Evolutionary conservation across 2,113 vertebrate species (phyloP).

Genomic region (Pachyramphus minor): DNA sequence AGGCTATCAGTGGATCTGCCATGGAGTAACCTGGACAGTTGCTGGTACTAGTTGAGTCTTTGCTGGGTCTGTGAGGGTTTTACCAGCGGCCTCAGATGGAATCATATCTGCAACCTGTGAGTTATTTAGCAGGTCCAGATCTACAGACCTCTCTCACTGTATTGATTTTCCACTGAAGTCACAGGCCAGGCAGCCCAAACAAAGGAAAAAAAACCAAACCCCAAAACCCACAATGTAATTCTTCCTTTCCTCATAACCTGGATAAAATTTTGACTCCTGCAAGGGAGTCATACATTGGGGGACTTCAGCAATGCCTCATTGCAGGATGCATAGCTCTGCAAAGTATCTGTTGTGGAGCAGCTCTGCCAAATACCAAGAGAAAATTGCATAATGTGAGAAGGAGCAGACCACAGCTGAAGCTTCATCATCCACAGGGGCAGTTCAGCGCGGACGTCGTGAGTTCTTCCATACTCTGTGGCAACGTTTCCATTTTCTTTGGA

Average conservation of each 20-base stretch:
- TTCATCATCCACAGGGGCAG: background rate
- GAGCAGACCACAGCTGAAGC: background rate
- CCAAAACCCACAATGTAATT: background rate
- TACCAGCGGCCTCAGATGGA: background rate
- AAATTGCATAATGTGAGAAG: background rate
- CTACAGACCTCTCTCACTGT: background rate
- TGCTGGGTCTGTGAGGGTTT: background rate
- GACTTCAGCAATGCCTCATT: background rate
- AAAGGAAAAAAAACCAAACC: background rate
- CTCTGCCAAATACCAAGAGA: background rate
- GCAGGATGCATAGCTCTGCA: background rate
- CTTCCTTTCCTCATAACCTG: background rate
- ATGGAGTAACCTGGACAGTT: background rate
- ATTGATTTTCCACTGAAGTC: background rate
- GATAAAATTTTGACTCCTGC: background rate
- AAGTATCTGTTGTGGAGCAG: background rate
- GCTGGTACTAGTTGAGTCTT: background rate
- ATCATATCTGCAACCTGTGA: background rate
- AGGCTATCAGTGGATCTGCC: background rate
- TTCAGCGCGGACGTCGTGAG: accelerated
- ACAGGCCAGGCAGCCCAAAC: background rate
- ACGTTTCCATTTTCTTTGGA: background rate
- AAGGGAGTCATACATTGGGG: background rate
- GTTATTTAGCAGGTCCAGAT: background rate
- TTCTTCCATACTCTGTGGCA: background rate